Base-by-base conservation (phyloP, 2,888 invertebrate species). In the Orchestes rusci region DNA sequence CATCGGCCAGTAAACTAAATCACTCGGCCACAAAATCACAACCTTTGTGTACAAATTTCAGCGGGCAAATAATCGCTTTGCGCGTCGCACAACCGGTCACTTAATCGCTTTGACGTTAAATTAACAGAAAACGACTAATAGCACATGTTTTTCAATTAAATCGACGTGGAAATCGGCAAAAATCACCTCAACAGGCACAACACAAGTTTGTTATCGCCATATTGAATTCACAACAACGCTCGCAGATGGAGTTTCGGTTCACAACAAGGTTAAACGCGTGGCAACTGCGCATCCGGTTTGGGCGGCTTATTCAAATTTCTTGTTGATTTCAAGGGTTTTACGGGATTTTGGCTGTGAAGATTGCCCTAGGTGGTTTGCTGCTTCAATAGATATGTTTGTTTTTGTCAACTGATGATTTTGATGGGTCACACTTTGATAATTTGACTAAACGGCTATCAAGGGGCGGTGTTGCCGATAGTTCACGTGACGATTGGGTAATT, bases 221-320 rank as follows among this genome's bases (percentile, higher is more conserved):
- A 73, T 77, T 77, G 75, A 71, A 76, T 74, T 66, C 72, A 74
- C 73, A 74, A 74, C 74, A 75, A 75, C 74, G 75, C 74, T 71
- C 71, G 49, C 41, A 53, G 70, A 73, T 72, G 73, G 73, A 73
- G 73, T 70, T 65, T 67, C 68, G 31, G 65, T 40, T 40, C 39
- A 45, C 45, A 49, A 43, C 43, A 62, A 64, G 63, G 41, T 18
- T 41, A 39, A 61, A 59, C 55, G 65, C 71, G 73, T 64, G 72
- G 70, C 69, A 59, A 59, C 52, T 56, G 59, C 61, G 61, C 61
- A 59, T 51, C 31, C 23, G 15, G 12, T 13, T 27, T 16, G 31
- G 47, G 60, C 66, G 65, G 57, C 44, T 61, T 62, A 55, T 65
- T 65, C 53, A 54, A 66, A n/a, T 33, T 3, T 4, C 13, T 33